Conservation (phyloP, 2,797 vertebrate species). For the Nothura maculosa region DNA sequence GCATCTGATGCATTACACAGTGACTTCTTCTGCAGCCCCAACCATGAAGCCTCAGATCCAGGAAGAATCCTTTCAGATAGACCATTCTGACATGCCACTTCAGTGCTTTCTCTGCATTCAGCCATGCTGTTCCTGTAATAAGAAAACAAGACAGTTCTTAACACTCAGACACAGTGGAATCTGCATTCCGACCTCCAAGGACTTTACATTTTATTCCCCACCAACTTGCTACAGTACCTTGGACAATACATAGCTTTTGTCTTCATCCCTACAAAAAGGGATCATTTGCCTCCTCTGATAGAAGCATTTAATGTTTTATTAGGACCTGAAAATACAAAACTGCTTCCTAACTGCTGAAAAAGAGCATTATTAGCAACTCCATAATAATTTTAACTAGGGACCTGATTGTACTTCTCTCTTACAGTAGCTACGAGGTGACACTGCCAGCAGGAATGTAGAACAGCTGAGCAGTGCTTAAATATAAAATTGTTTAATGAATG, state of each 20-base stretch:
- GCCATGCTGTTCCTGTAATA: rapidly evolving
- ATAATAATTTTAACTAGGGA: neutral
- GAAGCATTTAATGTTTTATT: neutral
- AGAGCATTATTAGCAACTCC: neutral
- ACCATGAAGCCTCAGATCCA: neutral
- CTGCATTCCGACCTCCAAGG: neutral
- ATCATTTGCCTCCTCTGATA: neutral
- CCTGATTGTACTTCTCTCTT: neutral
- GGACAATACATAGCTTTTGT: neutral
- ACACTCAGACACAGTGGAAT: neutral
- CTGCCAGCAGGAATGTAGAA: neutral
- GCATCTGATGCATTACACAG: rapidly evolving
- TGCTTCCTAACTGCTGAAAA: neutral
- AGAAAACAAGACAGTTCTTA: rapidly evolving
- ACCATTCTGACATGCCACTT: neutral
- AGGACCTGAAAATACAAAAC: neutral
- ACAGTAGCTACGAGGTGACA: neutral
- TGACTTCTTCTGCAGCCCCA: neutral
- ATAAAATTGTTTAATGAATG: neutral
- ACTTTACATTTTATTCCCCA: neutral
- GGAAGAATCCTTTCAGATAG: neutral
- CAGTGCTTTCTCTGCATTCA: neutral
- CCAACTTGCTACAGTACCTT: neutral
- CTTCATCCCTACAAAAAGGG: neutral
- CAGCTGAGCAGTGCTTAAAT: neutral